Conservation (phyloP, 2,888 invertebrate species). For the Tubulanus polymorphus region DNA sequence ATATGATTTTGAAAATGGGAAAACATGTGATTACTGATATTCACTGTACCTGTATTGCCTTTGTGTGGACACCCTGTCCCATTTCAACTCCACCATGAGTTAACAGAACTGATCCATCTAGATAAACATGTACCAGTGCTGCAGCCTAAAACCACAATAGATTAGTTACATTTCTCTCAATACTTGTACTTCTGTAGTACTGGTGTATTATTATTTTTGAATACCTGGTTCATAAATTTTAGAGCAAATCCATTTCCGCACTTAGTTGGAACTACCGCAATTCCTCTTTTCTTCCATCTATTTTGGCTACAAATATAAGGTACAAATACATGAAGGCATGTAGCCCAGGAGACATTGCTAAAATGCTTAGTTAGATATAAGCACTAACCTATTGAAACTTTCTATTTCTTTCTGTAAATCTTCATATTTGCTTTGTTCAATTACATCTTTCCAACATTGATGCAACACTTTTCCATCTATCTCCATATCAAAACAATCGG, state of each 20-base stretch:
- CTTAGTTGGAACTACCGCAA: slow-evolving; percentile 76
- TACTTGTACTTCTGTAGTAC: too few relatives aligned
- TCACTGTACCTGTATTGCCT: slow-evolving; percentile 76
- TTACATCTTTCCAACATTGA: slow-evolving; percentile 50
- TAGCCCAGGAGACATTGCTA: too few relatives aligned
- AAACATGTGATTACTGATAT: background rate
- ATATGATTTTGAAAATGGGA: too few relatives aligned
- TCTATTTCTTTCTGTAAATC: slow-evolving; percentile 32
- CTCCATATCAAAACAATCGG: slow-evolving; percentile 73
- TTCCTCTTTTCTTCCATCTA: slow-evolving; percentile 81
- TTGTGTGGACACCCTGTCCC: slow-evolving; percentile 94
- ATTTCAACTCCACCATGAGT: slow-evolving; percentile 89
- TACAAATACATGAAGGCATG: background rate
- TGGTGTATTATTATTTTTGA: slow-evolving; percentile 3
- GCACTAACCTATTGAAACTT: slow-evolving; percentile 57
- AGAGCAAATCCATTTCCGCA: slow-evolving; percentile 80
- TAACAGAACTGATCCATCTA: slow-evolving; percentile 76
- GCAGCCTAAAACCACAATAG: too few relatives aligned
- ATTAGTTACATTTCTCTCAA: too few relatives aligned
- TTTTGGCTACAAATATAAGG: slow-evolving; percentile 62
- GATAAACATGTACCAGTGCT: slow-evolving; percentile 71
- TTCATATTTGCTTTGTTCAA: slow-evolving; percentile 34
- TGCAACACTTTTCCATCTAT: slow-evolving; percentile 65
- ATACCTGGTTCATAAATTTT: slow-evolving; percentile 58
- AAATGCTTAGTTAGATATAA: too few relatives aligned